Evolutionary conservation across 2,113 vertebrate genomes (phyloP).

Genomic region (Rhea pennata): DNA sequence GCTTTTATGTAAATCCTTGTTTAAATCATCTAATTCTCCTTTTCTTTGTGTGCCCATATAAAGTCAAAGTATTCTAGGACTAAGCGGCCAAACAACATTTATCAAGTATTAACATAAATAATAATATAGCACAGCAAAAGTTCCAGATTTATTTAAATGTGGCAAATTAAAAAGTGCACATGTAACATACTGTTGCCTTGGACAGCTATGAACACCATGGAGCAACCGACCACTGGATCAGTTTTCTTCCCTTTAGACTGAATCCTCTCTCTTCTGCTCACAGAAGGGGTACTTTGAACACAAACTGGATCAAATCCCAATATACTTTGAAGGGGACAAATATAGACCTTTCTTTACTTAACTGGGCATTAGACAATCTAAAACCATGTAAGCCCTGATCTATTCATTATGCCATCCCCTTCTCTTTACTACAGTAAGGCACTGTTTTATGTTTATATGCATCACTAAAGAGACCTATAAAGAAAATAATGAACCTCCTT

Average conservation of each 20-base stretch:
- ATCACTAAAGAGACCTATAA: conserved; percentile 65
- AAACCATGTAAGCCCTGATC: conserved; percentile 32
- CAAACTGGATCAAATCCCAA: conserved; percentile 47
- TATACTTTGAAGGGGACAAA: conserved; percentile 31
- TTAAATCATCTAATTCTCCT: background rate
- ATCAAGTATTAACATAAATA: background rate
- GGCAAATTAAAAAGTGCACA: background rate
- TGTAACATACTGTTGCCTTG: background rate
- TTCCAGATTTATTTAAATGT: background rate
- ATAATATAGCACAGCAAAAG: background rate
- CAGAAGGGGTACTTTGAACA: conserved; percentile 41
- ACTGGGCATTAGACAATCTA: background rate
- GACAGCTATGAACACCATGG: background rate
- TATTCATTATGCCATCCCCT: conserved; percentile 17
- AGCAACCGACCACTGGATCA: background rate
- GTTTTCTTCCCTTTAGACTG: background rate
- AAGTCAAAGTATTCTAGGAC: background rate
- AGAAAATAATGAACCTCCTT: conserved; percentile 64
- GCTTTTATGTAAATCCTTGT: background rate
- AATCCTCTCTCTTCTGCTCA: background rate
- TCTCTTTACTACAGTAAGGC: conserved; percentile 18
- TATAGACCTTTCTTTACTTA: conserved; percentile 34
- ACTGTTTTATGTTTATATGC: conserved; percentile 57
- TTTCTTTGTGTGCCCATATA: background rate
- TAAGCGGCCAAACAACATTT: background rate